These are phyloP conservation scores for Rissa tridactyla DNA, from an alignment of 2,113 vertebrate genomes.

Conservation along the genomic window DNA sequence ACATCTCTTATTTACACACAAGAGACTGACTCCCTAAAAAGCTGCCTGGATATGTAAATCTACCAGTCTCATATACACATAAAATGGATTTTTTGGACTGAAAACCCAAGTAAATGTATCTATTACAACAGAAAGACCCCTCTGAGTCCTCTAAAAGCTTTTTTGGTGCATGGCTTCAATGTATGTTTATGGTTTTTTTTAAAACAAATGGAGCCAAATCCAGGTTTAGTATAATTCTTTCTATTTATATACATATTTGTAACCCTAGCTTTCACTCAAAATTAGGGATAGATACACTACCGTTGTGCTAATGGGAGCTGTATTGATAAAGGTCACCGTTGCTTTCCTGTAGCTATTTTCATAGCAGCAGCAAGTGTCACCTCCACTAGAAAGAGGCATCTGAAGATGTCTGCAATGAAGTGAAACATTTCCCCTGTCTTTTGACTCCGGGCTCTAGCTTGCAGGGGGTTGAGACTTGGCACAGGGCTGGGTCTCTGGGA, in stretches of 20 bases:
- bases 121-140: conserved; percentile 50
- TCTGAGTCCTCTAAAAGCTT: conserved; percentile 55
- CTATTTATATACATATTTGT: background rate
- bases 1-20: conserved; percentile 59
- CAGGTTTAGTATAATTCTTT: conserved; percentile 34
- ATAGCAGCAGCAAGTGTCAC: background rate
- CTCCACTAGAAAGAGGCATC: background rate
- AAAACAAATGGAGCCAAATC: conserved; percentile 39
- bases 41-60: conserved; percentile 56
- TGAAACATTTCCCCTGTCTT: background rate
- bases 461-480: fast-evolving
- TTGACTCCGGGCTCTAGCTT: background rate
- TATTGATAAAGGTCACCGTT: background rate
- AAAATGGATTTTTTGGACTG: conserved; percentile 50
- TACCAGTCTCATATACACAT: conserved; percentile 29
- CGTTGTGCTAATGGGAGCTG: background rate
- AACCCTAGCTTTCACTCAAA: background rate
- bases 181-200: conserved; percentile 17
- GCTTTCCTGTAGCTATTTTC: background rate
- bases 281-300: background rate
- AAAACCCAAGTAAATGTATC: conserved; percentile 55
- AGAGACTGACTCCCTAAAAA: conserved; percentile 51
- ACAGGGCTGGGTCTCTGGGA: background rate
- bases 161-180: conserved; percentile 33
- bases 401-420: background rate